These are phyloP conservation scores for Portevinia maculata DNA, from an alignment of 2,888 invertebrate genomes.

Conservation along the genomic window DNA sequence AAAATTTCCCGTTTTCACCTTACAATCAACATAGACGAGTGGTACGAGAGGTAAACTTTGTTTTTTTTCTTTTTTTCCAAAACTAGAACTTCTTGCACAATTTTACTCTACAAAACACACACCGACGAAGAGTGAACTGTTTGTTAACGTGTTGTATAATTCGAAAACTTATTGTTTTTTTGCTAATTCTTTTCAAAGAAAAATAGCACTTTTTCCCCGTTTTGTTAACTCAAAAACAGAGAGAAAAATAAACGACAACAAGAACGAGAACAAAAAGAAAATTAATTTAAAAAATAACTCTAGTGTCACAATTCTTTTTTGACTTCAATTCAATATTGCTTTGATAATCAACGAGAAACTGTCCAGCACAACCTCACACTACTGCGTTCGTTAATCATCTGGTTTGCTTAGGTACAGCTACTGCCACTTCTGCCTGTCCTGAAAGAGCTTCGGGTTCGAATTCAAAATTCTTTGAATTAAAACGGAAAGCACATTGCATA, in stretches of 20 bases:
- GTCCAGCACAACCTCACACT: conserved; percentile 59
- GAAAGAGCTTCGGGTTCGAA: conserved; percentile 44
- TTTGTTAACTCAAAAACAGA: conserved; percentile 4
- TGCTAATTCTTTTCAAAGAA: conserved; percentile 1
- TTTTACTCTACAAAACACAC: conserved; percentile 1
- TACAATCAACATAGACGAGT: conserved; percentile 4
- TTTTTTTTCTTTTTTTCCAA: conserved; percentile 5
- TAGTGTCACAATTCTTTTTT: conserved; percentile 30
- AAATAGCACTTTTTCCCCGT: conserved; percentile 15
- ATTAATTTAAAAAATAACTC: conserved; percentile 15
- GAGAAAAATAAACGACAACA: conserved; percentile 19
- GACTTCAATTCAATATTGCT: conserved; percentile 19
- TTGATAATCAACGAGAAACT: conserved; percentile 30
- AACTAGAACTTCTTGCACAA: conserved; percentile 22
- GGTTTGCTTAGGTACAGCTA: too few species aligned
- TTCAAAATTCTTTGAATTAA: conserved; percentile 15
- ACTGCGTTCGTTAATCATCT: conserved; percentile 59
- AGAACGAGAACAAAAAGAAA: conserved; percentile 45
- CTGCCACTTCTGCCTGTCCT: too few species aligned
- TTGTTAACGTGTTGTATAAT: conserved; percentile 43
- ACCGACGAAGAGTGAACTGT: conserved; percentile 20
- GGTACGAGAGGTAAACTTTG: conserved; percentile 8
- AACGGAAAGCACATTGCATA: conserved; percentile 21
- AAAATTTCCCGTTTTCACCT: conserved; percentile 55
- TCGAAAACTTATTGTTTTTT: conserved; percentile 14